phyloP scores from a whole-genome alignment of 1,140 invertebrate species.

The Phymastichus coffea region DNA sequence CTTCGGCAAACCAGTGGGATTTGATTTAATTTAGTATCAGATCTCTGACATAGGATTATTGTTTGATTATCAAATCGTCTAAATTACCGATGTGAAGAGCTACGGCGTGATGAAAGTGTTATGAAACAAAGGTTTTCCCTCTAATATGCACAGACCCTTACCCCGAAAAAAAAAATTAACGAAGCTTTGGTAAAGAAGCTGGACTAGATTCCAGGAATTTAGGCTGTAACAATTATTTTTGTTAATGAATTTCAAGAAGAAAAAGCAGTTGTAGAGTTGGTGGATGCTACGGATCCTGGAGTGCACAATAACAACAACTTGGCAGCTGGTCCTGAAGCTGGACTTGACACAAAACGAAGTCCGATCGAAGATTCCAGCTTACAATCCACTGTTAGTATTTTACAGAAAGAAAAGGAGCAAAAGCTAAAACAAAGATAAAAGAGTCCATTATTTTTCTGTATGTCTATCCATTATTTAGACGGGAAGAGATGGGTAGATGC shows the following conservation, averaged over 20 bases:
- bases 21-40: too few relatives aligned
- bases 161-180: too few relatives aligned
- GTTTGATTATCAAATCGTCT: too few relatives aligned
- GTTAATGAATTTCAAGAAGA: constrained; percentile 48
- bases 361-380: constrained; percentile 46
- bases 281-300: constrained; percentile 48
- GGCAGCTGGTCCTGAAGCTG: constrained; percentile 40
- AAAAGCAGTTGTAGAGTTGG: constrained; percentile 49
- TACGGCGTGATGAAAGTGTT: too few relatives aligned
- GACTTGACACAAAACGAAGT: constrained; percentile 46
- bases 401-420: constrained; percentile 14
- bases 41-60: too few relatives aligned
- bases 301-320: constrained; percentile 45
- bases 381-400: constrained; percentile 55
- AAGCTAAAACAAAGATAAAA: constrained; percentile 8
- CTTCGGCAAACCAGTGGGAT: too few relatives aligned
- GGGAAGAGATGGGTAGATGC: constrained; percentile 7
- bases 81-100: too few relatives aligned
- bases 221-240: constrained; percentile 37
- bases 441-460: too few relatives aligned
- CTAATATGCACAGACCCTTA: too few relatives aligned
- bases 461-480: too few relatives aligned
- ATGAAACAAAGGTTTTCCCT: too few relatives aligned
- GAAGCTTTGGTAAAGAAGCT: too few relatives aligned
- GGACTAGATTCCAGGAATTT: neutral